phyloP scores from a whole-genome alignment of 2,797 vertebrate species.

The Varecia variegata region DNA sequence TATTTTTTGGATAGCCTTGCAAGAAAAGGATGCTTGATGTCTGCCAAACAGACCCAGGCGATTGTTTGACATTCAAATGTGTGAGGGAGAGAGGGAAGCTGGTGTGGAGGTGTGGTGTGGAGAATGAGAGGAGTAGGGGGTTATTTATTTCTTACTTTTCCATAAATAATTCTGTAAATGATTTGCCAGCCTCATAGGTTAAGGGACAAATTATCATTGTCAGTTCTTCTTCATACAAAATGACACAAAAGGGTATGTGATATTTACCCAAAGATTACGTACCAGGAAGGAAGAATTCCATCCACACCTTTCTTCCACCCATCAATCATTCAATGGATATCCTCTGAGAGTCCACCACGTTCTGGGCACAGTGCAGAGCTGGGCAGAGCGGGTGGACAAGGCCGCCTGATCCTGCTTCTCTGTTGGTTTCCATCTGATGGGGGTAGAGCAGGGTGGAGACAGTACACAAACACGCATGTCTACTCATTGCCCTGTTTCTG shows the following conservation, averaged over 20 bases:
- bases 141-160: conserved; percentile 76
- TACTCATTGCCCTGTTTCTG: neutral
- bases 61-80: conserved; percentile 71
- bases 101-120: neutral
- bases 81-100: conserved; percentile 54
- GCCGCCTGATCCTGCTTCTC: neutral
- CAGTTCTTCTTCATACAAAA: conserved; percentile 72
- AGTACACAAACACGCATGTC: neutral
- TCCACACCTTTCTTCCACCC: neutral
- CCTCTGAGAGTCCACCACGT: neutral
- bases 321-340: neutral
- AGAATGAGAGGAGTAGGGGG: conserved; percentile 27
- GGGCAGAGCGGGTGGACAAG: neutral
- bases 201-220: conserved; percentile 70
- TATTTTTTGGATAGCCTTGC: conserved; percentile 65
- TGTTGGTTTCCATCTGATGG: neutral
- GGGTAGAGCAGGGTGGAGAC: neutral
- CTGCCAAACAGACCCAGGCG: conserved; percentile 59
- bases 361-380: neutral
- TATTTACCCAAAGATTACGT: conserved; percentile 71
- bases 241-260: conserved; percentile 66
- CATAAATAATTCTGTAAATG: conserved; percentile 73
- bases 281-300: conserved; percentile 60
- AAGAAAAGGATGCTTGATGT: conserved; percentile 63
- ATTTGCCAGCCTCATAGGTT: conserved; percentile 68